Evolutionary conservation across 2,797 vertebrate species (phyloP), one percentile per base, ranked within the genome.

Genomic region (Cyclopterus lumpus): DNA sequence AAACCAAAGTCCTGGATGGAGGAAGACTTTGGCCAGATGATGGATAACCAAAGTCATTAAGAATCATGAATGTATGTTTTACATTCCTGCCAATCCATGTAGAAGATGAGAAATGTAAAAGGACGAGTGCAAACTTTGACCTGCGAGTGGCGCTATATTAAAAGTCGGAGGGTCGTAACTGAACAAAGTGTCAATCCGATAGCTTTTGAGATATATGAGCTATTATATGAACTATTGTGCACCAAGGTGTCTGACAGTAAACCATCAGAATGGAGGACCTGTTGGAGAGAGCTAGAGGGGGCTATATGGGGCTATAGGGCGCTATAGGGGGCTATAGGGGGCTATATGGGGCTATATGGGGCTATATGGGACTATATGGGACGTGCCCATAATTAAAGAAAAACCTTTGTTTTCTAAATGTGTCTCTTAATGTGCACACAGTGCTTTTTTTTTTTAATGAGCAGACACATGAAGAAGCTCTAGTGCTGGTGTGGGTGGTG

Each of bases 401-500:
- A 46, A 18, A 64, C 32, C 4, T 8, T 2, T 15, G 4, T 16
- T 2, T 61, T 3, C 12, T 80, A 32, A 28, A 74, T 30, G 5
- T 24, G 8, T n/a, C 15, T 55, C 28, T 51, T 20, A 64, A 44
- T 20, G 5, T 59, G 55, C 61, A 38, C 7, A 69, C n/a, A 5
- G 8, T 24, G 30, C 22, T 46, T 67, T 57, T 36, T 58, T 46
- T 18, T 46, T 46, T 46, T 20, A 22, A 60, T 58, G 51, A 51
- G 36, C 1, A 7, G 4, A n/a, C 38, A 49, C 38, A 54, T 55
- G 6, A 20, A 22, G 75, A 2, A 44, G 32, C 58, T 59, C 68
- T 1, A 24, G 26, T 63, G 28, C 65, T 71, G 24, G 30, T 49
- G 66, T 69, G 69, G 60, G 65, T 68, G 72, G 61, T 44, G 63